A percentile compares a stretch with the other conserved stretches of the same genome.
phyloP scores from a whole-genome alignment of 2,113 vertebrate genomes.

The Symphodus melops region DNA sequence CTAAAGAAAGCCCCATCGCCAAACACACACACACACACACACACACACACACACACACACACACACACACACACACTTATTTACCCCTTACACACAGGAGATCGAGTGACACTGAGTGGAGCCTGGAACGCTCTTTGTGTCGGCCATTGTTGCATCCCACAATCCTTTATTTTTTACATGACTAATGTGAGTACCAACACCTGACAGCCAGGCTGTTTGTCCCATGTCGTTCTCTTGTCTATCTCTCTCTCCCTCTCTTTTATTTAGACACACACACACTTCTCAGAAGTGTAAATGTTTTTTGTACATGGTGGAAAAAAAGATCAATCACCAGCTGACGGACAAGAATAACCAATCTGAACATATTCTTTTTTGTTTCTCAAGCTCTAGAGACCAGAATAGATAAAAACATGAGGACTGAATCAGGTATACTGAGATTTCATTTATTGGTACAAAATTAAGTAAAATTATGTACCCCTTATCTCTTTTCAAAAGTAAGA shows the following conservation, averaged over 20 bases:
- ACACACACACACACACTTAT: constrained; percentile 26
- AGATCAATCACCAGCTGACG: constrained; percentile 6
- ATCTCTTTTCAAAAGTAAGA: background rate
- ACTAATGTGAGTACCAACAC: constrained; percentile 78
- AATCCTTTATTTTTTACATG: constrained; percentile 72
- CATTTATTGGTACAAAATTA: background rate
- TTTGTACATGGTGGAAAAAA: too few species aligned
- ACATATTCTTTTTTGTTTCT: background rate
- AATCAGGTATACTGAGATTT: background rate
- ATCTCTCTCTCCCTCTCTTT: background rate
- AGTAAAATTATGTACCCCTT: background rate
- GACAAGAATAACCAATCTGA: constrained; percentile 28
- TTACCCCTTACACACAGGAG: constrained; percentile 48
- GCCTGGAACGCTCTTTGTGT: constrained; percentile 76
- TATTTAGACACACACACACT: constrained; percentile 19
- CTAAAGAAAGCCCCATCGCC: constrained; percentile 41
- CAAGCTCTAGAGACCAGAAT: background rate
- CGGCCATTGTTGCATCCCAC: constrained; percentile 61
- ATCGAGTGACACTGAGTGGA: constrained; percentile 73
- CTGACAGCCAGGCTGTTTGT: constrained; percentile 72
- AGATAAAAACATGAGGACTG: background rate
- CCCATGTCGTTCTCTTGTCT: constrained; percentile 16
- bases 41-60: constrained; percentile 25
- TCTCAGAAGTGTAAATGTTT: background rate
- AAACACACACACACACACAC: constrained; percentile 8